Evolutionary conservation across 2,888 invertebrate species (phyloP), one percentile per base, ranked within the genome.

Genomic region (Drymonia ruficornis): DNA sequence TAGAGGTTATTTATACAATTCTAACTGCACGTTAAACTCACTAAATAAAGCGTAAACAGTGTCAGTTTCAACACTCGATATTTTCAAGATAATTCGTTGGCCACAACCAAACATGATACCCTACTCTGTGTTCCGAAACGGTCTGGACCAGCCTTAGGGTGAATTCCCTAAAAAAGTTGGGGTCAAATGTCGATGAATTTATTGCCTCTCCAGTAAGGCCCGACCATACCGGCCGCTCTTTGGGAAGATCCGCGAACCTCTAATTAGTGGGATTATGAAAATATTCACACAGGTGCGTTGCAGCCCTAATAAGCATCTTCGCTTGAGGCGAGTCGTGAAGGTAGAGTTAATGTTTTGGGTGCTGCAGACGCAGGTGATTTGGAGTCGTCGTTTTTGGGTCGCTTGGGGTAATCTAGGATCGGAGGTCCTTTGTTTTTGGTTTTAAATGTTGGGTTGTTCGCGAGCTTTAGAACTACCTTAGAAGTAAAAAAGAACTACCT

Each of bases 161-260:
- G 76, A 87, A 89, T 86, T 86, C 87, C 84, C 86, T 83, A 87
- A 92, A 89, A 85, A 87, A 84, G 77, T 70, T 54, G 78, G 81
- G 92, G 92, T 92, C 92, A 92, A 91, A 92, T 87, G 92, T 92
- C 92, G 92, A 92, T 86, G 83, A 89, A 92, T 92, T 92, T 92
- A 92, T 92, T 84, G 90, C 90, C 90, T 84, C 90, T 76, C 83
- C 90, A 86, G 88, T 87, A 81, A 86, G 83, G 78, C 85, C 80
- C 84, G 87, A 87, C 88, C 84, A 87, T 86, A 86, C 86, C 84
- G 84, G 78, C 11, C 47, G 31, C 74, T 83, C 87, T 90, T 91
- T 89, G 90, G 89, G 88, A 86, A 89, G 78, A 88, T 89, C 86
- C 86, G 91, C 92, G 83, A 91, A 91, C 92, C 92, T 87, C 87